Evolutionary conservation across 2,888 invertebrate genomes (phyloP).

Genomic region (Byasa hedistus): DNA sequence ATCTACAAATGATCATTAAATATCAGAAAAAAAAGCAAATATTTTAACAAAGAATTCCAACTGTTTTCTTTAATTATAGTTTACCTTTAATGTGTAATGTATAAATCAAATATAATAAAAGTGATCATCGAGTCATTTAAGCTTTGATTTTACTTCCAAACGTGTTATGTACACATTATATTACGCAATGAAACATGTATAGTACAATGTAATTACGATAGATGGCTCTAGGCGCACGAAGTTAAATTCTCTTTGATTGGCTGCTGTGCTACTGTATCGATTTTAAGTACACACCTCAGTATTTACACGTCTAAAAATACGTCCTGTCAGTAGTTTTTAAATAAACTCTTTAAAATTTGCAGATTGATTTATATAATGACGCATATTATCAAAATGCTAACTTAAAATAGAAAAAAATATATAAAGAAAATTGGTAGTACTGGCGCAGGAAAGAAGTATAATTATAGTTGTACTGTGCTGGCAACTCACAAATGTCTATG

Average conservation of each 20-base stretch:
- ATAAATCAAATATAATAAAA: no score
- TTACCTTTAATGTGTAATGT: no score
- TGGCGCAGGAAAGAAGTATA: slow-evolving; percentile 26
- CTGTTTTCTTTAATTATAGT: no score
- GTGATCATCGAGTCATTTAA: no score
- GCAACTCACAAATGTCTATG: slow-evolving; percentile 77
- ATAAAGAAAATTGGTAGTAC: slow-evolving; percentile 21
- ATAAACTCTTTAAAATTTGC: slow-evolving; percentile 6
- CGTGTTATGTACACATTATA: neutral
- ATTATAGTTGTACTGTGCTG: slow-evolving; percentile 37
- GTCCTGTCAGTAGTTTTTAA: slow-evolving; percentile 7
- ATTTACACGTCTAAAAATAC: slow-evolving; percentile 61
- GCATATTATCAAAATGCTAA: neutral
- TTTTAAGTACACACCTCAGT: slow-evolving; percentile 56
- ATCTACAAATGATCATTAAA: no score
- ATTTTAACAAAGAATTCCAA: no score
- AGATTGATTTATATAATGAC: neutral
- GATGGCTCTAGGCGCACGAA: slow-evolving; percentile 55
- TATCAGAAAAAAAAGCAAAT: no score
- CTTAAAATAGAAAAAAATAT: slow-evolving; percentile 1
- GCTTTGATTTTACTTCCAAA: no score
- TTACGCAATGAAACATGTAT: neutral
- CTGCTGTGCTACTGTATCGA: slow-evolving; percentile 76
- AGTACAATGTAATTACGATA: slow-evolving; percentile 36
- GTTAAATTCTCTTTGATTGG: slow-evolving; percentile 58